Evolutionary conservation across 2,113 vertebrate genomes (phyloP), one percentile per base, ranked within the genome.

Genomic region (Porphyrio hochstetteri): DNA sequence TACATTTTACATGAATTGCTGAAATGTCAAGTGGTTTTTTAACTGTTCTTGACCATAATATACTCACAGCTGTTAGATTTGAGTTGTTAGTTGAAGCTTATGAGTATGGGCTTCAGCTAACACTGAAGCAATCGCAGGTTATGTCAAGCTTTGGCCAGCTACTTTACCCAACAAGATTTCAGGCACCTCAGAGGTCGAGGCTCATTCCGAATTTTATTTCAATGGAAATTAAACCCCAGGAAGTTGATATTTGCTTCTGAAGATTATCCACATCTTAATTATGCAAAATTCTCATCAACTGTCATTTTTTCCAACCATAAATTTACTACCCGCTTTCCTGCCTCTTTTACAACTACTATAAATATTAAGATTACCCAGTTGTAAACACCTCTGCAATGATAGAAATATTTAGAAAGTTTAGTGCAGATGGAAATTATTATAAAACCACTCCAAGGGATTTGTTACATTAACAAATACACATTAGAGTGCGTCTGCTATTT

Each of bases 321-420:
- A 89, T 89, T 83, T 88, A 76, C 83, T 79, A 76, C 44, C 28
- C 69, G 1, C 81, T 96, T 92, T 94, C 93, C 96, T 96, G 93
- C 70, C 79, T 90, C 89, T 85, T 95, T 82, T 95, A 82, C 14
- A 68, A 63, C 63, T 42, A 90, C 53, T 87, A 31, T 97, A 97
- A 97, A 97, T 96, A 97, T 97, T 97, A 92, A 91, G 92, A 97
- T 88, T 94, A 96, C 33, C 8, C 61, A 87, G 50, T 13, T 95
- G 87, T 97, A 97, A 97, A 97, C 95, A 96, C 27, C 60, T 85
- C 86, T 72, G 59, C 90, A 85, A 89, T 69, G 63, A 94, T 18
- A 83, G 81, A 95, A 97, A 97, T 96, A 96, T 96, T 96, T 97
- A 96, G 94, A 96, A 96, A 94, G 74, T 31, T 31, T 87, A 94